A percentile compares a stretch with the other conserved stretches of the same genome.
Conservation (phyloP, 2,888 invertebrate genomes). For the Hydriomena furcata region DNA sequence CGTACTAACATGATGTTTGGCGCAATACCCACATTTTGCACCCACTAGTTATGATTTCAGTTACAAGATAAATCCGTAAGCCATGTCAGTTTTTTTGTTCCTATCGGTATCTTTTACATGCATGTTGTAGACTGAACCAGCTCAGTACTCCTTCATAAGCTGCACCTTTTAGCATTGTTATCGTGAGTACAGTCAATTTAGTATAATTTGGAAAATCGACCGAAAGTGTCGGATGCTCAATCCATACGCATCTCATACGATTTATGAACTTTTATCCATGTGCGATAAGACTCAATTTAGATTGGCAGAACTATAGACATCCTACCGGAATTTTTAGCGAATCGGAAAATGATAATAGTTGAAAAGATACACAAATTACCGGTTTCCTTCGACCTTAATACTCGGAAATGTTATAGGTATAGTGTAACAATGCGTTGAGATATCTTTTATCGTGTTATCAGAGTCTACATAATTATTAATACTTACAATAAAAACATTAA, state of each 20-base stretch:
- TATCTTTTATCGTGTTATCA: background rate
- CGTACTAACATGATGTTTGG: too few species aligned
- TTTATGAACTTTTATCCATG: slow-evolving; percentile 9
- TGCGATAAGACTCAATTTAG: slow-evolving; percentile 35
- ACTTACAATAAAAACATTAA: too few species aligned
- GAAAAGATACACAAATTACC: slow-evolving; percentile 69
- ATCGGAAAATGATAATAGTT: slow-evolving; percentile 76
- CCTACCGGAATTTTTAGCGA: slow-evolving; percentile 70
- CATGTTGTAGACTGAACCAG: slow-evolving; percentile 2
- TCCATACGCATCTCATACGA: slow-evolving; percentile 16
- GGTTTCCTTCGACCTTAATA: slow-evolving; percentile 72
- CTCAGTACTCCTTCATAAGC: slow-evolving; percentile 3
- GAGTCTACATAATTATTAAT: too few species aligned
- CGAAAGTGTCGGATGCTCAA: slow-evolving; percentile 52
- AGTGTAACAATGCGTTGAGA: slow-evolving; percentile 2
- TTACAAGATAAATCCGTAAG: too few species aligned
- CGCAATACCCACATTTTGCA: too few species aligned
- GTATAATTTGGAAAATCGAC: slow-evolving; percentile 53
- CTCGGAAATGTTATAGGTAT: slow-evolving; percentile 53
- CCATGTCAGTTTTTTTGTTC: too few species aligned
- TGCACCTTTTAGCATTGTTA: slow-evolving; percentile 27
- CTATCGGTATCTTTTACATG: too few species aligned
- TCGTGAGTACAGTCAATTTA: slow-evolving; percentile 42
- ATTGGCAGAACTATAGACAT: slow-evolving; percentile 36
- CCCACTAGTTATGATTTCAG: too few species aligned